These are phyloP conservation scores for Xestia xanthographa DNA, from an alignment of 2,888 invertebrate species.

Conservation along the genomic window DNA sequence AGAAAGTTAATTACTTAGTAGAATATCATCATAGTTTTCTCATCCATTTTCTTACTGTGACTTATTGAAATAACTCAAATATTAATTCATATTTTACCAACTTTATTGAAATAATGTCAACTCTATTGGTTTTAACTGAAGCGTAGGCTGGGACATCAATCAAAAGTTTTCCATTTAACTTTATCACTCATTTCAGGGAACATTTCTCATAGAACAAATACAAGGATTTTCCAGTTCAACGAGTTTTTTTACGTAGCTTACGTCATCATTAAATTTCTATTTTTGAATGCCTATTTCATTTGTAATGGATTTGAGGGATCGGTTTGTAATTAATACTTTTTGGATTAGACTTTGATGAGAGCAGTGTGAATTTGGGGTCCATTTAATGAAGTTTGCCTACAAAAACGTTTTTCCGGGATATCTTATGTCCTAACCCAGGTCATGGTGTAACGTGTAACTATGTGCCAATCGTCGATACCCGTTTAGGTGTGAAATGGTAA, in stretches of 20 bases:
- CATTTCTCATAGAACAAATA: constrained; percentile 54
- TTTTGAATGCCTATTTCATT: not conserved
- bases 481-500: not conserved
- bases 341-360: not conserved
- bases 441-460: not conserved
- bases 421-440: not conserved
- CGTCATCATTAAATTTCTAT: constrained; percentile 32
- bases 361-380: not conserved
- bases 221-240: constrained; percentile 29
- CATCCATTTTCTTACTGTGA: not conserved
- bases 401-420: not conserved
- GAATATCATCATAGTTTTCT: not conserved
- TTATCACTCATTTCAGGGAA: constrained; percentile 51
- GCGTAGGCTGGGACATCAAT: constrained; percentile 54
- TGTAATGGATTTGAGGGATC: not conserved
- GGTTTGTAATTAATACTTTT: constrained; percentile 16
- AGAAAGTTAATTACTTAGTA: not conserved
- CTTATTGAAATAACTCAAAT: constrained; percentile 31
- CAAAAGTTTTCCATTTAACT: constrained; percentile 64
- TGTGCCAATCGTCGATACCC: not conserved
- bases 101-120: constrained; percentile 49
- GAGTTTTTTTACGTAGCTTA: constrained; percentile 23
- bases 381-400: not conserved
- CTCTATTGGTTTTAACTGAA: constrained; percentile 50
- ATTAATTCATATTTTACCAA: constrained; percentile 47